Evolutionary conservation across 2,797 vertebrate genomes (phyloP).

Genomic region (Lacerta agilis): DNA sequence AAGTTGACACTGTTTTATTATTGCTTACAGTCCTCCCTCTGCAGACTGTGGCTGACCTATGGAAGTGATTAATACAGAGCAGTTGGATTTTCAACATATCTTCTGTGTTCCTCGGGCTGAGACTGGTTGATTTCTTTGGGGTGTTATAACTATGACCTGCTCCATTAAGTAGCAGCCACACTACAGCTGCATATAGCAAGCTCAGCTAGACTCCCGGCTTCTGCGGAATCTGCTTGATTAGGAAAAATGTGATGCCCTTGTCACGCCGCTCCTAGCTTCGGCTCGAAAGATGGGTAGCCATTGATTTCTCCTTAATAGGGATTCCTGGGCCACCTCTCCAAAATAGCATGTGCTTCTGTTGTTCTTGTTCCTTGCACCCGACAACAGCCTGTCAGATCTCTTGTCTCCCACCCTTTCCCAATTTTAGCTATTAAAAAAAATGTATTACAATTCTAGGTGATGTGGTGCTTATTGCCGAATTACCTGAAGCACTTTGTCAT

Average conservation of each 20-base stretch:
- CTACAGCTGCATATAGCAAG: constrained; percentile 70
- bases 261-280: constrained; percentile 47
- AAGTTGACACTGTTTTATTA: constrained; percentile 44
- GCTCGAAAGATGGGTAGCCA: constrained; percentile 59
- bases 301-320: constrained; percentile 68
- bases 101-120: constrained; percentile 46
- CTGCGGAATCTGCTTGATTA: constrained; percentile 67
- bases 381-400: constrained; percentile 57
- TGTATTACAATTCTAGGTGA: constrained; percentile 69
- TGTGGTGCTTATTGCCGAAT: constrained; percentile 66
- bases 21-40: constrained; percentile 44
- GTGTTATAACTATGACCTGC: constrained; percentile 70
- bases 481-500: constrained; percentile 58
- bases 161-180: constrained; percentile 75
- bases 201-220: constrained; percentile 73
- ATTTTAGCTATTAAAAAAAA: constrained; percentile 60
- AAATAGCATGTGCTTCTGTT: constrained; percentile 37
- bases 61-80: constrained; percentile 57
- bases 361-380: constrained; percentile 47
- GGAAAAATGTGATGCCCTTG: constrained; percentile 67
- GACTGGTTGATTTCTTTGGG: constrained; percentile 71
- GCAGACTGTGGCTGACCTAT: constrained; percentile 63
- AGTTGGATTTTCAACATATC: constrained; percentile 59
- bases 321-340: constrained; percentile 62
- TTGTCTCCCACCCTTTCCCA: constrained; percentile 20